Conservation (phyloP, 2,113 vertebrate species). For the Platysteira castanea region DNA sequence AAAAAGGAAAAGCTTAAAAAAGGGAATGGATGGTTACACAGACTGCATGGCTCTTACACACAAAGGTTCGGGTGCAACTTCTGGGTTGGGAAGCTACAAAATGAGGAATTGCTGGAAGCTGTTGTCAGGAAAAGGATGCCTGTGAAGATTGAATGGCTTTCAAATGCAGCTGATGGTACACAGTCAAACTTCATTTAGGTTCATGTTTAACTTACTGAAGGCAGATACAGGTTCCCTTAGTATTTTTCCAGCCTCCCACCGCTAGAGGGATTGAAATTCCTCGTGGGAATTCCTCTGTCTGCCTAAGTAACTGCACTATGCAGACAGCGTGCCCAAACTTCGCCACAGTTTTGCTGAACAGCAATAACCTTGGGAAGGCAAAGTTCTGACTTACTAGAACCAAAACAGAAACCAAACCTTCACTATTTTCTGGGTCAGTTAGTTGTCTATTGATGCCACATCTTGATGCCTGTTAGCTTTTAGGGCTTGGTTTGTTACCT, state of each 20-base stretch:
- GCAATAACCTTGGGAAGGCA: neutral
- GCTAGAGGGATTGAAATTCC: neutral
- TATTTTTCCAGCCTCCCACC: neutral
- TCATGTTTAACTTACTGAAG: neutral
- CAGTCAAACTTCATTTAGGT: neutral
- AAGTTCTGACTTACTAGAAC: neutral
- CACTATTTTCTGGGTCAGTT: neutral
- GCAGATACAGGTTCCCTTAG: neutral
- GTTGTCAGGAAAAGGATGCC: neutral
- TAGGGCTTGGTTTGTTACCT: neutral
- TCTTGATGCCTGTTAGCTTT: neutral
- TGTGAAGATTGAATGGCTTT: neutral
- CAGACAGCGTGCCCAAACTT: accelerated
- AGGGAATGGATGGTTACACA: neutral
- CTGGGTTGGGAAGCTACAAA: neutral
- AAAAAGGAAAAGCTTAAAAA: neutral
- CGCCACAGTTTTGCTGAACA: neutral
- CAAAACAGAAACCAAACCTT: neutral
- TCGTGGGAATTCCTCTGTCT: neutral
- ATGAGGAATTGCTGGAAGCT: neutral
- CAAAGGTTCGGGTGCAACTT: neutral
- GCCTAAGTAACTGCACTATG: accelerated
- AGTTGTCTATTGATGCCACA: neutral
- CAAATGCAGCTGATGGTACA: neutral
- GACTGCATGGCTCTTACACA: accelerated